A percentile compares a stretch with the other conserved stretches of the same genome.
These are phyloP conservation scores for Zaprionus tsacasi DNA, from an alignment of 1,140 invertebrate species.

Conservation along the genomic window DNA sequence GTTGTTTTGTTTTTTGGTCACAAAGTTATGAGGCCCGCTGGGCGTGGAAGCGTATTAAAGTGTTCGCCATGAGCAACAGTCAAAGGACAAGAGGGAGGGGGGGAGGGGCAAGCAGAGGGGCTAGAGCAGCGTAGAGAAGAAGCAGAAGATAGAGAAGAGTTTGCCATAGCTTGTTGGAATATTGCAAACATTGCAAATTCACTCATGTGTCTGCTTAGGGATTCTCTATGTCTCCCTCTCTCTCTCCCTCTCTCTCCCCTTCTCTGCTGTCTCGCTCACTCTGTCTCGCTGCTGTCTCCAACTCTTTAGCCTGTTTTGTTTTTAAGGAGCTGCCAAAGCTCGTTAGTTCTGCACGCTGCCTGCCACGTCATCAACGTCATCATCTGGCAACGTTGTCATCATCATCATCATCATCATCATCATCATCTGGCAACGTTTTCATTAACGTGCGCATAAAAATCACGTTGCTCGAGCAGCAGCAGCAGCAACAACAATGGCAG, in stretches of 20 bases:
- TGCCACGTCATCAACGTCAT: conserved; percentile 39
- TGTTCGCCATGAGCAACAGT: conserved; percentile 30
- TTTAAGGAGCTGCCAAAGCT: conserved; percentile 8
- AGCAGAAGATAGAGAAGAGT: background rate
- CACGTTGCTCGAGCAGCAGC: conserved; percentile 62
- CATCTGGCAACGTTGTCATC: conserved; percentile 55
- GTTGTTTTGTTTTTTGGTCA: background rate
- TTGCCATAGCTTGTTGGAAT: background rate
- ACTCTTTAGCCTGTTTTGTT: conserved; percentile 1
- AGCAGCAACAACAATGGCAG: conserved; percentile 24
- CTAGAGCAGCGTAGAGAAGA: too few relatives aligned
- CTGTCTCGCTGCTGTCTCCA: background rate
- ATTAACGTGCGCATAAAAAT: conserved; percentile 73
- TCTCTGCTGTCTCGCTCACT: background rate
- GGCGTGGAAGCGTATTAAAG: conserved; percentile 32
- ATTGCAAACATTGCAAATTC: conserved; percentile 10
- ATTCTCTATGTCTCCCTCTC: background rate
- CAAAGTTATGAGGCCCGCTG: conserved; percentile 23
- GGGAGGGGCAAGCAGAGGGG: background rate
- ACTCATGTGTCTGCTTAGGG: conserved; percentile 29
- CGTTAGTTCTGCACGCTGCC: conserved; percentile 31
- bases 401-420: conserved; percentile 24
- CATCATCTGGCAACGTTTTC: conserved; percentile 54
- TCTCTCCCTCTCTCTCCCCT: background rate
- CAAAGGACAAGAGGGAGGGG: background rate